Conservation (phyloP, 2,888 invertebrate species). For the Pseudococcus longispinus region DNA sequence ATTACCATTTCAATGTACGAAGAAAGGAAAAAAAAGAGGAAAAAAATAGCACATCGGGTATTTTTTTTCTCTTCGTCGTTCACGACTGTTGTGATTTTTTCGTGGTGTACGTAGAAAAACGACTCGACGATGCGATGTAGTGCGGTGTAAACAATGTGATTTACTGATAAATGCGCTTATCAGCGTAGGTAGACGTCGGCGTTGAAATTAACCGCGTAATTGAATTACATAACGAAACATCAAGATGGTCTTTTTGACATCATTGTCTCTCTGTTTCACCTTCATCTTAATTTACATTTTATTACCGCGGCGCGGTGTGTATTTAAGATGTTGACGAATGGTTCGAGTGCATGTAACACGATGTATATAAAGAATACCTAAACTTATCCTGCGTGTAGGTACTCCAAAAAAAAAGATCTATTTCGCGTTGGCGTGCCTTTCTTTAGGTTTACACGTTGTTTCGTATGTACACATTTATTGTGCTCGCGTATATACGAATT, state of each 20-base stretch:
- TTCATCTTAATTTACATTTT: constrained; percentile 42
- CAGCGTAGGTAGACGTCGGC: constrained; percentile 39
- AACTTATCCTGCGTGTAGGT: background rate
- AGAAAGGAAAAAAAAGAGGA: background rate
- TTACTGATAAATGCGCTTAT: constrained; percentile 25
- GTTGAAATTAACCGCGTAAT: constrained; percentile 45
- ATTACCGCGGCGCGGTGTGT: background rate
- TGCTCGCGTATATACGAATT: background rate
- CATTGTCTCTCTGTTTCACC: constrained; percentile 26
- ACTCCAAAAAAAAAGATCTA: background rate
- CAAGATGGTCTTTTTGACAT: constrained; percentile 33
- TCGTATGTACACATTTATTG: background rate
- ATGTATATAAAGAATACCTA: too few species aligned
- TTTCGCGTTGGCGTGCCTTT: background rate
- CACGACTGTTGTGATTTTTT: constrained; percentile 20
- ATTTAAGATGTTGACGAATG: background rate
- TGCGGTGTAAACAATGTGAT: constrained; percentile 32
- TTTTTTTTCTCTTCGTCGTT: background rate
- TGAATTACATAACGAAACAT: constrained; percentile 37
- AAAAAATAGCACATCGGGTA: background rate
- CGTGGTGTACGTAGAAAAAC: background rate
- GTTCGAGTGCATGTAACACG: background rate
- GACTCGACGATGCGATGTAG: background rate
- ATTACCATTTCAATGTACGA: background rate
- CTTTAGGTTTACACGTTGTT: background rate